Evolutionary conservation across 2,888 invertebrate species (phyloP).

Genomic region (Microctonus brassicae): DNA sequence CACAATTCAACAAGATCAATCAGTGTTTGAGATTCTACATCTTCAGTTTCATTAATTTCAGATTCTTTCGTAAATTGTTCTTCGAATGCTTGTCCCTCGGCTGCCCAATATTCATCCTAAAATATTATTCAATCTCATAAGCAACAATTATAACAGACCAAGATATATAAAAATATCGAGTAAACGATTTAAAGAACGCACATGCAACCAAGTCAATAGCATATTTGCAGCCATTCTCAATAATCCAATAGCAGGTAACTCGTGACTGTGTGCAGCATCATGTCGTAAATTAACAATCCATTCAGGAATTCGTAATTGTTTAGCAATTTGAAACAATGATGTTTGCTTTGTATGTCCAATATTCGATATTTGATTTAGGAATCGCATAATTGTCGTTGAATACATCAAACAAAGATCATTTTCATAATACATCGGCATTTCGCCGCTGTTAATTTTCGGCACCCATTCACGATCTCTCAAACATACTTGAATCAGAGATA

Average conservation of each 20-base stretch:
- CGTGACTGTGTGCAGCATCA: conserved; percentile 81
- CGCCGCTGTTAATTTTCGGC: conserved; percentile 54
- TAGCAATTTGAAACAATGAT: conserved; percentile 74
- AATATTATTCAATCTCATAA: conserved; percentile 9
- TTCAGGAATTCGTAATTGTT: conserved; percentile 79
- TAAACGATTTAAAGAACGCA: too few relatives aligned
- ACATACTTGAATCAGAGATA: conserved; percentile 62
- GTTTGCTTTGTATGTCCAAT: conserved; percentile 71
- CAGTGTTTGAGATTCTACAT: conserved; percentile 45
- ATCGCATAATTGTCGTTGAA: conserved; percentile 77
- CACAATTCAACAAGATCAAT: conserved; percentile 61
- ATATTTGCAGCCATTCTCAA: conserved; percentile 76
- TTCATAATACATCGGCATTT: conserved; percentile 63
- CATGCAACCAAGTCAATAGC: conserved; percentile 79
- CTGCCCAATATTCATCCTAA: conserved; percentile 76
- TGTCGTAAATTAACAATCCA: conserved; percentile 87
- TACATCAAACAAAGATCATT: conserved; percentile 74
- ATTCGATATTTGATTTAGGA: conserved; percentile 76
- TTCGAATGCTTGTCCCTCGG: conserved; percentile 71
- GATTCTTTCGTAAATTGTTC: conserved; percentile 67
- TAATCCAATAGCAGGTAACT: conserved; percentile 76
- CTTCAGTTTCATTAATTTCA: conserved; percentile 55
- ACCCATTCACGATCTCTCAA: conserved; percentile 62
- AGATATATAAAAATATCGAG: not conserved
- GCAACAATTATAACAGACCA: not conserved